Percentiles rank a stretch among this genome's conserved stretches.
phyloP scores from a whole-genome alignment of 2,797 vertebrate genomes.

The Antrozous pallidus region DNA sequence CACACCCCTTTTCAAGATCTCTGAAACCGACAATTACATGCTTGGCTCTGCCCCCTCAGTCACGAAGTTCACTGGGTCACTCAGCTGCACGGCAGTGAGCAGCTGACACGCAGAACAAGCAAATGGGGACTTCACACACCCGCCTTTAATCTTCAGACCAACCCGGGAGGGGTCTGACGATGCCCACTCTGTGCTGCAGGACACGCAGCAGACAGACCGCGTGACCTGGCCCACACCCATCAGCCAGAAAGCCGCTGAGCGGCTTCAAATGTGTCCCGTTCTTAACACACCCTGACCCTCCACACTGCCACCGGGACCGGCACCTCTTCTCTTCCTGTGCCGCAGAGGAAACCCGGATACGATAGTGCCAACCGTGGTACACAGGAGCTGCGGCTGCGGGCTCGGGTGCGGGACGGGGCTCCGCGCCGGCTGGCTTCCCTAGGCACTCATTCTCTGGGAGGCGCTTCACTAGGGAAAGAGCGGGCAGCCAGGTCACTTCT shows the following conservation, averaged over 20 bases:
- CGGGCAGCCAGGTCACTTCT: neutral
- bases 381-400: neutral
- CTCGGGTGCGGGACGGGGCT: too few relatives aligned
- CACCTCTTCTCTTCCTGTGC: too few relatives aligned
- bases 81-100: neutral
- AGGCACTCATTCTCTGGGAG: neutral
- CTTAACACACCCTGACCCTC: neutral
- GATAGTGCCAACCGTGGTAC: too few relatives aligned
- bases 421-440: neutral
- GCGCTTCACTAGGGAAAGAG: neutral
- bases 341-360: too few relatives aligned
- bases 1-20: too few relatives aligned
- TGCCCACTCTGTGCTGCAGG: neutral
- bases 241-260: neutral
- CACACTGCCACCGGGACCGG: fast-evolving
- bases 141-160: neutral
- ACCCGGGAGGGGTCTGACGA: neutral
- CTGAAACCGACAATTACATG: too few relatives aligned
- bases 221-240: neutral
- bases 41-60: too few relatives aligned
- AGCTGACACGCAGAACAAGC: neutral
- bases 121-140: neutral
- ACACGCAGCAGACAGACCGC: neutral
- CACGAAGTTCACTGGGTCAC: neutral
- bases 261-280: neutral